Evolutionary conservation across 2,888 invertebrate genomes (phyloP), one percentile per base, ranked within the genome.

Genomic region (Scaptomyza cyrtandrae): DNA sequence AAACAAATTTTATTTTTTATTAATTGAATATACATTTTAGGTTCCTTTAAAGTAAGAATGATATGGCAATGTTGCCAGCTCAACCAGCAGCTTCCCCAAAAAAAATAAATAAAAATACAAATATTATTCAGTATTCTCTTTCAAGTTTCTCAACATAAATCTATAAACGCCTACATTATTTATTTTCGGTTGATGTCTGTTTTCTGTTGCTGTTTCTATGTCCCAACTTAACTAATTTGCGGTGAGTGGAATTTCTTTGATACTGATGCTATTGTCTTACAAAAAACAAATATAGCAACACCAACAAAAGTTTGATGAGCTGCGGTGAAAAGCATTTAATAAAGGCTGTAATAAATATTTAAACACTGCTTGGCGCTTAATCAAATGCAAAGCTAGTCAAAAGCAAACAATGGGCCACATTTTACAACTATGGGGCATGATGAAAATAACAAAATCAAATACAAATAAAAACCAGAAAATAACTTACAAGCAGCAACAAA

Each of bases 261-360:
- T 49, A 56, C 53, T 49, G 56, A 16, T 41, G 41, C 61, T 71
- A 74, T 74, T 75, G 76, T 71, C 48, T 53, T 49, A 13, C 11
- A 37, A 33, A 54, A 31, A 37, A 59, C 43, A 46, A 48, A 60
- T 14, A 37, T 11, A 39, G 31, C 55, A 60, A 37, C 27, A 58
- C 44, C 16, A 50, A 35, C 9, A 57, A 44, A 63, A 64, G 35
- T 79, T 75, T 80, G 57, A 67, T 75, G 72, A 64, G 74, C 64
- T 60, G 69, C 67, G 71, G 71, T 82, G 83, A 77, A 82, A 83
- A 86, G 86, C 86, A 78, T 78, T 84, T 80, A 79, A 75, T 75
- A 81, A 79, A 86, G 59, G 79, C 75, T 59, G 66, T 71, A 84
- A 84, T 81, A 82, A 85, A 86, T 78, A 75, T 73, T 71, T 80